Percentiles rank a stretch among this genome's conserved stretches.
Evolutionary conservation across 2,797 vertebrate species (phyloP).

Genomic region (Labeo calbasu): DNA sequence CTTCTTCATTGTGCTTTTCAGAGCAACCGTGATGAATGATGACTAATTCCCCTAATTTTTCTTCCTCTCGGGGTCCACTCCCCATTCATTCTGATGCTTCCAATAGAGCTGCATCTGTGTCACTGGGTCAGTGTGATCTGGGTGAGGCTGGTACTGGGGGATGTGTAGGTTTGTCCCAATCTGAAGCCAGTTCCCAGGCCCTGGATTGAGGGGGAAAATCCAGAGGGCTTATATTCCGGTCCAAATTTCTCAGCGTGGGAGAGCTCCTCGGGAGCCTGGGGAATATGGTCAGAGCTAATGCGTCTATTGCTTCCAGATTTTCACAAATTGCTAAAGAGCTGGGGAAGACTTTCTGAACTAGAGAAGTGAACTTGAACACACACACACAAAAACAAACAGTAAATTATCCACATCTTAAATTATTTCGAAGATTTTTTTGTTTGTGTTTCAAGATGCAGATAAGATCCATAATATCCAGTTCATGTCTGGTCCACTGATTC

Average conservation of each 20-base stretch:
- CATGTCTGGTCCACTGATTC: not conserved
- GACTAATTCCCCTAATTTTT: slow-evolving; percentile 38
- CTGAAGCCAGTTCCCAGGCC: slow-evolving; percentile 76
- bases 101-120: slow-evolving; percentile 43
- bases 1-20: not conserved
- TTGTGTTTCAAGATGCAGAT: slow-evolving; percentile 60
- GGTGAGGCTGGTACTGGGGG: slow-evolving; percentile 65
- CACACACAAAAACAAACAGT: slow-evolving; percentile 62
- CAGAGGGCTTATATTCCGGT: slow-evolving; percentile 68
- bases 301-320: slow-evolving; percentile 82
- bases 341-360: slow-evolving; percentile 32
- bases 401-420: slow-evolving; percentile 51
- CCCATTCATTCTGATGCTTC: not conserved
- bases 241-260: slow-evolving; percentile 75
- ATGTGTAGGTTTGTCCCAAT: slow-evolving; percentile 47
- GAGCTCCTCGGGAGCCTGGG: slow-evolving; percentile 69
- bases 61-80: not conserved
- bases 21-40: slow-evolving; percentile 5
- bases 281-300: slow-evolving; percentile 72
- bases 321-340: slow-evolving; percentile 59
- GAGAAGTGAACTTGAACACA: slow-evolving; percentile 51
- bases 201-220: slow-evolving; percentile 62
- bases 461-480: slow-evolving; percentile 60
- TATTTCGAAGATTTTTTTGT: slow-evolving; percentile 36
- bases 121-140: slow-evolving; percentile 40